Base-by-base conservation (phyloP, 2,888 invertebrate genomes). In the Ernsta delagoae region DNA sequence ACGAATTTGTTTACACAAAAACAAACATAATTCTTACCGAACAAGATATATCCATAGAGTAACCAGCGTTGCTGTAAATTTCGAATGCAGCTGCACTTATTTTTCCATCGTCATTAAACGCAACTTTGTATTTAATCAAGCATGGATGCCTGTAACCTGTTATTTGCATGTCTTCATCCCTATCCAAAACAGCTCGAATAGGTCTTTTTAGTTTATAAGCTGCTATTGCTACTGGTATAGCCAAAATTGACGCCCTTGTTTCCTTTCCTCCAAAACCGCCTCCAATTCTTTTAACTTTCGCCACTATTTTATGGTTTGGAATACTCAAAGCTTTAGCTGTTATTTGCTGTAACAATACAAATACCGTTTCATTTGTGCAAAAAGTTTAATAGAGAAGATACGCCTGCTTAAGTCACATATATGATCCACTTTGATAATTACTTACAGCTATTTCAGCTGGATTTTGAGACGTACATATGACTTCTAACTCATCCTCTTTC, bases 201-300 rank as follows among this genome's bases (percentile, higher is more conserved):
- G 98, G 96, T 75, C 94, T 94, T 59, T 94, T 94, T 34, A 96
- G 85, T 85, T 96, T 97, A 74, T 94, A 91, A 1, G 98, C 97
- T 7, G 97, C 97, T 4, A 97, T 80, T 3, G 96, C 96, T 9
- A 95, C 95, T 4, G 97, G 96, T 12, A 96, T 77, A 1, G 95
- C 95, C 31, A 96, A 80, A 7, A 95, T 75, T 4, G 88, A 78
- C 4, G 94, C 87, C 75, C 96, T 94, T 0, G 96, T 95, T 88
- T 98, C 98, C 87, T 98, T 98, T 0, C 98, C 98, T 11, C 98
- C 98, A 83, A 98, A 98, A 59, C 97, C 98, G 43, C 98, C 98
- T 1, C 97, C 98, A 69, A 98, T 87, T 77, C 98, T 93, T 84
- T 97, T 97, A 0, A 96, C 96, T 84, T 95, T 95, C 41, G 95